Evolutionary conservation across 2,888 invertebrate species (phyloP), one percentile per base, ranked within the genome.

Genomic region (Apamea epomidion): DNA sequence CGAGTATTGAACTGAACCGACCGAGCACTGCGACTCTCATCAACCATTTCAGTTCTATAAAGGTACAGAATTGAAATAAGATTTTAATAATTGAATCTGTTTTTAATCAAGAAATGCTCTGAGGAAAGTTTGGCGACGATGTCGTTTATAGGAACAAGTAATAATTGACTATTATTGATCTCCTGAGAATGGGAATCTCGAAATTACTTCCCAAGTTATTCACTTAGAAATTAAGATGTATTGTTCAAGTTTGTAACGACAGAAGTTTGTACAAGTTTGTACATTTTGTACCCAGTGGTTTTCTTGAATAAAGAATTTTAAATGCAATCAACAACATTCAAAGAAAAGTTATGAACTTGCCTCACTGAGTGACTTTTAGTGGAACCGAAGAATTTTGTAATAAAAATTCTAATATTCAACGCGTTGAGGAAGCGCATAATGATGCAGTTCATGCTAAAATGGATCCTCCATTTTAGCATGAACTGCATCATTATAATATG

Each of bases 11-110:
- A 74, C 48, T 68, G 58, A 51, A 32, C 21, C 42, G n/a, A 74
- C 12, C 25, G 67, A 54, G 48, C 37, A 45, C 32, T 62, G 60
- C 68, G 32, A 14, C 8, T 25, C 25, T 37, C 12, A 37, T n/a
- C 51, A 54, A 71, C 29, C 67, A 74, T 48, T 71, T 81, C 7
- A 71, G n/a, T 78, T 68, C 5, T 72, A 2, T 62, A 68, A 6
- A 60, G 21, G 45, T 74, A 51, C 51, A 37, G 18, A 54, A 64
- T 25, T 54, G 12, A 77, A 71, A 60, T 58, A 70, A 58, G 2
- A 42, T 72, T 78, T 67, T 32, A 48, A 25, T 68, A 68, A 48
- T 42, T 74, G 25, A 48, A 54, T 68, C 48, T 32, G 18, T 21
- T 74, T 74, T 65, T 29, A 21, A 58, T 72, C 37, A 29, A 32